Percentiles rank a stretch among this genome's conserved stretches.
phyloP scores from a whole-genome alignment of 2,797 vertebrate genomes.

The Furcifer pardalis region DNA sequence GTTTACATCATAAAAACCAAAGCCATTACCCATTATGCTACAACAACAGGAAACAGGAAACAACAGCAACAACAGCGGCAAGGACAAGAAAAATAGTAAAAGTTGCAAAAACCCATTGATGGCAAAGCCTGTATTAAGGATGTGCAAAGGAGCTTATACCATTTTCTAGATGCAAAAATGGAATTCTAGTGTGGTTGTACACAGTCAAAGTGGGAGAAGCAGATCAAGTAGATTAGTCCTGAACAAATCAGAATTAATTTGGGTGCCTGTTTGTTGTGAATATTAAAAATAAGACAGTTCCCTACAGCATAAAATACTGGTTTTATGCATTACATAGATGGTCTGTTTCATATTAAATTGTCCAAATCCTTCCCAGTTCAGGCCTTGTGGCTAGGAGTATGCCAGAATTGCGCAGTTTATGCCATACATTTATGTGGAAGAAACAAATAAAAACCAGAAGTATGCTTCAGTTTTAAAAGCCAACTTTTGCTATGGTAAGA shows the following conservation, averaged over 20 bases:
- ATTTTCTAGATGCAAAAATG: neutral
- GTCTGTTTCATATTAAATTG: constrained; percentile 57
- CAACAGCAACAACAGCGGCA: too few relatives aligned
- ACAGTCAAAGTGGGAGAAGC: neutral
- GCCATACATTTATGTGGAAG: constrained; percentile 40
- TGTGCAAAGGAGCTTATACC: neutral
- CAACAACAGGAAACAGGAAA: too few relatives aligned
- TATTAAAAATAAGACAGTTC: neutral
- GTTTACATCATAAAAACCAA: too few relatives aligned
- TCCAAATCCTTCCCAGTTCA: constrained; percentile 40
- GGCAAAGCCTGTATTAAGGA: neutral
- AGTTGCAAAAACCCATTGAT: neutral
- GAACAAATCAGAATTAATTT: neutral
- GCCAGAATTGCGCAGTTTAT: constrained; percentile 58
- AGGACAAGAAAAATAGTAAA: too few relatives aligned
- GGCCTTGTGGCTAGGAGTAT: constrained; percentile 49
- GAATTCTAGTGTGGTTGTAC: neutral
- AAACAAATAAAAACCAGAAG: constrained; percentile 68
- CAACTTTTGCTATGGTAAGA: constrained; percentile 51
- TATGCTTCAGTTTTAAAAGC: constrained; percentile 59
- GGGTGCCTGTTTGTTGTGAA: neutral
- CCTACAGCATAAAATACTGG: constrained; percentile 3
- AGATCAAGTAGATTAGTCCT: neutral
- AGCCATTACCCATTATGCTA: too few relatives aligned
- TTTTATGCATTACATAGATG: constrained; percentile 31